Evolutionary conservation across 2,888 invertebrate species (phyloP).

Genomic region (Anodontia alba): DNA sequence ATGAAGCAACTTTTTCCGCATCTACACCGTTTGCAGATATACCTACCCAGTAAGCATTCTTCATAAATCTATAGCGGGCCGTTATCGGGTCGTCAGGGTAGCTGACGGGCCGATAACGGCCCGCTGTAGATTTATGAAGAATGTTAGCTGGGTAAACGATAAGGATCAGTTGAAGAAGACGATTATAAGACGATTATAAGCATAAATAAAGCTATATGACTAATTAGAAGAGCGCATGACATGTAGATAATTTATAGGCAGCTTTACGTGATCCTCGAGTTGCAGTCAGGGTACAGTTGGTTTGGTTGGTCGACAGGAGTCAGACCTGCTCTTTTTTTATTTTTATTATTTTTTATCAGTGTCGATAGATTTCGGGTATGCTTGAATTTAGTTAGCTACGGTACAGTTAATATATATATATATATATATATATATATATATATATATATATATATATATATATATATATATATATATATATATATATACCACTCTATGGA

Average conservation of each 20-base stretch:
- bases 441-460: slow-evolving; percentile 3
- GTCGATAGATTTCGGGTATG: slow-evolving; percentile 28
- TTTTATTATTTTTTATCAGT: slow-evolving; percentile 20
- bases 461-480: background rate
- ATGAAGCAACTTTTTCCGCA: too few relatives aligned
- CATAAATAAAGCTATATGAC: background rate
- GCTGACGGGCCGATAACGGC: too few relatives aligned
- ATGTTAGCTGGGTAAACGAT: too few relatives aligned
- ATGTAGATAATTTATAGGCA: background rate
- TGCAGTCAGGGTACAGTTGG: background rate
- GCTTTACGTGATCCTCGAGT: too few relatives aligned
- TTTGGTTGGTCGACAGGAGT: background rate
- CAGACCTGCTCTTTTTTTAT: background rate
- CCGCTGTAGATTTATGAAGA: too few relatives aligned
- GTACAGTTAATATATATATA: slow-evolving; percentile 2
- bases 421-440: slow-evolving; percentile 1
- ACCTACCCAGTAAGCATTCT: too few relatives aligned
- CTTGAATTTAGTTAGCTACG: slow-evolving; percentile 2
- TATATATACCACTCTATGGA: background rate
- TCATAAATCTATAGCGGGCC: too few relatives aligned
- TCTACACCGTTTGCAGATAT: too few relatives aligned
- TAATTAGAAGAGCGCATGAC: background rate
- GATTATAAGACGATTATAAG: background rate
- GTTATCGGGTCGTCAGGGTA: too few relatives aligned
- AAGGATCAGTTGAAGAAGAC: background rate